These are phyloP conservation scores for Channa striata DNA, from an alignment of 2,797 vertebrate genomes.

Conservation along the genomic window DNA sequence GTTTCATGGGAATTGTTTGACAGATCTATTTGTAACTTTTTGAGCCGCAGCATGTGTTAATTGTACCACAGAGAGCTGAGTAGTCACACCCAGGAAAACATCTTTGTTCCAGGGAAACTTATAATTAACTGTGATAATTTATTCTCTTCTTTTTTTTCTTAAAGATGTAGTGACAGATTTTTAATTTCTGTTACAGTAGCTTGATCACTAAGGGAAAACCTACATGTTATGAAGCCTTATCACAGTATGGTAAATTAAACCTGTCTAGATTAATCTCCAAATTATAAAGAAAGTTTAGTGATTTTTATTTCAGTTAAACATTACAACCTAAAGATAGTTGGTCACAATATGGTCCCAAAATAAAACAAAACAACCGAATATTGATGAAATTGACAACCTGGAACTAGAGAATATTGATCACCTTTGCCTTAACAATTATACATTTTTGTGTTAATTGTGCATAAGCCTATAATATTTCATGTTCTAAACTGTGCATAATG, in stretches of 20 bases:
- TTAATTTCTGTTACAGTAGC: slow-evolving; percentile 14
- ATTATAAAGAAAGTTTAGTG: background rate
- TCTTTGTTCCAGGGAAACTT: slow-evolving; percentile 27
- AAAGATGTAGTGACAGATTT: slow-evolving; percentile 34
- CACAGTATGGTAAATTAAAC: too few species aligned
- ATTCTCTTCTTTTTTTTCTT: slow-evolving; percentile 2
- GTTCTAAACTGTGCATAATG: background rate
- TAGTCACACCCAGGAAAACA: slow-evolving; percentile 43
- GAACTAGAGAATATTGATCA: background rate
- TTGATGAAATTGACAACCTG: background rate
- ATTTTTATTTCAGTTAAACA: too few species aligned
- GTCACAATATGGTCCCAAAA: background rate
- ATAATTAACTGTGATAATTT: slow-evolving; percentile 47
- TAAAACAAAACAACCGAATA: background rate
- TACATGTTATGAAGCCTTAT: slow-evolving; percentile 1
- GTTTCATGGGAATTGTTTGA: slow-evolving; percentile 27
- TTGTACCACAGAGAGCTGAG: slow-evolving; percentile 47
- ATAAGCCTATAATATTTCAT: background rate
- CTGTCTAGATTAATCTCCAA: too few species aligned
- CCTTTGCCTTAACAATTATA: too few species aligned
- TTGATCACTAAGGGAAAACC: slow-evolving; percentile 17
- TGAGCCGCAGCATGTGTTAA: slow-evolving; percentile 24
- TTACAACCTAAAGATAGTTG: background rate
- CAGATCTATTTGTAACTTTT: slow-evolving; percentile 25
- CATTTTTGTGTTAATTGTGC: background rate